Base-by-base conservation (phyloP, 2,797 vertebrate species). In the Hyperoplus immaculatus region DNA sequence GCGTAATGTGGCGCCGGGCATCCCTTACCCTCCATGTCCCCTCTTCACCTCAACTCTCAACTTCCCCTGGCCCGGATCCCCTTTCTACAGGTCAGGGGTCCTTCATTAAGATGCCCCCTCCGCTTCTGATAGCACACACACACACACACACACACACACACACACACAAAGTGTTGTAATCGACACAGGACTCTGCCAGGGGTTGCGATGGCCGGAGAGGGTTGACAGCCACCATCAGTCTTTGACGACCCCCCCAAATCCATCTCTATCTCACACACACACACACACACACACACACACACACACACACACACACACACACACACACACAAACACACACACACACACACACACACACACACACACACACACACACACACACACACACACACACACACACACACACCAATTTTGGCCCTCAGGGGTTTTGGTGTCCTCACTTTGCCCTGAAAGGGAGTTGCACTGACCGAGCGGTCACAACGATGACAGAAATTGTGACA, bases 21-120 rank as follows among this genome's bases (percentile, higher is more conserved):
- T 70, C 89, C 79, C 38, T 81, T 88, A 68, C 56, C 88, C 91
- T 90, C 89, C 14, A 41, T 73, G 64, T 91, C 83, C 81, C 84
- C 89, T 92, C 77, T 84, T 91, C 89, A 90, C 90, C 90, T 89
- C 85, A 62, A 77, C 14, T 66, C 84, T 95, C 86, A 93, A 93
- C 93, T 94, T 95, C 93, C 94, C 91, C 82, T 86, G 29, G 82
- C 81, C 87, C 83, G 79, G 92, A 93, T 95, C 92, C 72, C 71
- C 82, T 95, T 94, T 94, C 93, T 88, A 66, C 75, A 53, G 91
- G 91, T 93, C 92, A 92, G 67, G 92, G 93, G 85, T 93, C 87
- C 70, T 86, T 90, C 90, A 94, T 93, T 90, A 93, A 83, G 87
- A 87, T 90, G 90, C 90, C 88, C 88, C 81, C 87, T 80, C 58